Conservation (phyloP, 2,113 vertebrate genomes). For the Pungitius pungitius region DNA sequence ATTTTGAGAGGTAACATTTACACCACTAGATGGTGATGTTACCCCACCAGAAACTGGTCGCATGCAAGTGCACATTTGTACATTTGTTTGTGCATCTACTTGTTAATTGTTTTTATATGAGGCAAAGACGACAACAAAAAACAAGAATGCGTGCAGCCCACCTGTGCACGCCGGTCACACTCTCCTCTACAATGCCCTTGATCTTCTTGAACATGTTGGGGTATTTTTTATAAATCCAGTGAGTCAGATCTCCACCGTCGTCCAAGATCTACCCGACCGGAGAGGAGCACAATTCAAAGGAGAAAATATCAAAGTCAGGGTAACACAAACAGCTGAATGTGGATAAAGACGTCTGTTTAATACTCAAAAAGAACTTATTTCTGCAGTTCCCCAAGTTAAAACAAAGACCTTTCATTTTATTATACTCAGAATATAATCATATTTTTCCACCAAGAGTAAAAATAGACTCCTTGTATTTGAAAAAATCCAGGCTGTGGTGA, state of each 20-base stretch:
- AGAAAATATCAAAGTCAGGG: not conserved
- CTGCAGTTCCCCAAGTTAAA: not conserved
- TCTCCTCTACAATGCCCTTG: conserved; percentile 99
- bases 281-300: not conserved
- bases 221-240: conserved; percentile 99
- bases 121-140: not conserved
- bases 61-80: too few relatives aligned
- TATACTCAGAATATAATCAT: not conserved
- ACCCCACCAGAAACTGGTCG: not conserved
- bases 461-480: not conserved
- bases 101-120: not conserved
- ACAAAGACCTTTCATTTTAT: too few relatives aligned
- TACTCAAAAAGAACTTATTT: not conserved
- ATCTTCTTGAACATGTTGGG: conserved; percentile 99
- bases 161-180: conserved; percentile 98
- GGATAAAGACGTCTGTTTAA: not conserved
- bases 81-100: not conserved
- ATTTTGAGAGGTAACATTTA: not conserved
- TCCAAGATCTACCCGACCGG: conserved; percentile 88
- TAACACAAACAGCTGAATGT: not conserved
- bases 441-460: not conserved
- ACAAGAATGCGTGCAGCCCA: conserved; percentile 47
- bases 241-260: conserved; percentile 96
- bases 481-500: not conserved
- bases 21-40: conserved; percentile 75